Percentiles rank a stretch among this genome's conserved stretches.
Conservation (phyloP, 1,140 invertebrate species). For the Chironomus tepperi region DNA sequence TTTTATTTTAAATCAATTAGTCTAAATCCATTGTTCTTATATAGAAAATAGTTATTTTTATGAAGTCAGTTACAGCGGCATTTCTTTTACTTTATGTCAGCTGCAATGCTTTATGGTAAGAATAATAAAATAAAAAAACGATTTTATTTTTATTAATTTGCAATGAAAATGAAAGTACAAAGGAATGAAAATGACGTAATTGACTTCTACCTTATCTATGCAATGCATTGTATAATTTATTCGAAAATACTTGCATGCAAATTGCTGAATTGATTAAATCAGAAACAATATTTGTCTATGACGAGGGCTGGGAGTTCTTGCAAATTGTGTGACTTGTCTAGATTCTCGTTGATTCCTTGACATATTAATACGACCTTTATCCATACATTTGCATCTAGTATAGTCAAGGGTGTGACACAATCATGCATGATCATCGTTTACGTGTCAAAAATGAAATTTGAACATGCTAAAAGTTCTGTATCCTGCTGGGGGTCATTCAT, state of each 20-base stretch:
- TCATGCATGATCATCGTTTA: too few species aligned
- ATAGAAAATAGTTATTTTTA: background rate
- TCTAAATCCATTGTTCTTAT: background rate
- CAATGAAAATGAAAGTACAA: conserved; percentile 7
- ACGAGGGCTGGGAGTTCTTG: too few species aligned
- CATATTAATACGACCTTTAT: too few species aligned
- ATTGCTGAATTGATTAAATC: background rate
- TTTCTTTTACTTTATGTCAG: conserved; percentile 1
- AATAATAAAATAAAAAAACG: background rate
- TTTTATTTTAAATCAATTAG: background rate
- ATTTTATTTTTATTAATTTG: background rate
- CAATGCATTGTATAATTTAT: background rate
- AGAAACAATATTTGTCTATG: too few species aligned
- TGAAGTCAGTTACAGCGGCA: background rate
- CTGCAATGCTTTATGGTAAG: background rate
- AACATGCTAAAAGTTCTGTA: too few species aligned
- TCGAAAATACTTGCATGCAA: background rate
- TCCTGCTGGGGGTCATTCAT: too few species aligned
- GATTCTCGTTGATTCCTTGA: too few species aligned
- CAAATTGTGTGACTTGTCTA: too few species aligned
- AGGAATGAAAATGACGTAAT: conserved; percentile 14
- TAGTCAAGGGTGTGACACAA: too few species aligned
- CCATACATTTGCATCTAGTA: too few species aligned
- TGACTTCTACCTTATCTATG: background rate
- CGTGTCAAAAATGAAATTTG: too few species aligned